Conservation (phyloP, 92 coral and sea anemone species). For the Epizoanthus rinbou region DNA sequence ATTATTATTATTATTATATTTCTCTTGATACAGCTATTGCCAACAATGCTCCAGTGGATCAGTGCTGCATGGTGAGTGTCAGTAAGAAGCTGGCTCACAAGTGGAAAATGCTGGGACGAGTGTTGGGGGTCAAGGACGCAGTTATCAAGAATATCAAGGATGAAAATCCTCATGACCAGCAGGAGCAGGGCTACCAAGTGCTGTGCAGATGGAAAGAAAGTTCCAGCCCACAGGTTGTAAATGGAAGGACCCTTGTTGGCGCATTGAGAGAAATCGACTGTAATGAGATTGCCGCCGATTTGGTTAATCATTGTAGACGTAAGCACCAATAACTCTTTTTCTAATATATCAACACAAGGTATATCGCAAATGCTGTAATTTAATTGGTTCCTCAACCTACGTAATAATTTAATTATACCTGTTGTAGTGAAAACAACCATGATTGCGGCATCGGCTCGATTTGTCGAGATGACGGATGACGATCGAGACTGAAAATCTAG, state of each 20-base stretch:
- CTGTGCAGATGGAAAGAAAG: constrained; percentile 9
- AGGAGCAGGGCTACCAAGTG: constrained; percentile 18
- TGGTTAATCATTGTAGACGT: neutral
- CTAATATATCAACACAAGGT: no score
- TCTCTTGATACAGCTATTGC: neutral
- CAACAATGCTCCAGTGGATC: constrained; percentile 15
- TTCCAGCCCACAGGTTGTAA: neutral
- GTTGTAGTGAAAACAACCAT: no score
- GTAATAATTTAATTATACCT: no score
- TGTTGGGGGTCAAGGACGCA: constrained; percentile 4
- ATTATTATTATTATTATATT: neutral
- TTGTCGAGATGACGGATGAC: no score
- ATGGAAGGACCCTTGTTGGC: neutral
- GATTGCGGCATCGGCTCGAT: no score
- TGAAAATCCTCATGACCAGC: constrained; percentile 16
- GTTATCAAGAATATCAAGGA: constrained; percentile 1
- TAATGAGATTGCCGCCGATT: neutral
- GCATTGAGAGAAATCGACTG: constrained; percentile 24
- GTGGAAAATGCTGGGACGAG: constrained; percentile 32
- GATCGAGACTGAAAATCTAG: no score
- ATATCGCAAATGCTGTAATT: no score
- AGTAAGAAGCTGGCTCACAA: constrained; percentile 3
- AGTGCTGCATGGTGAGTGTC: constrained; percentile 17
- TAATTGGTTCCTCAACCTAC: no score
- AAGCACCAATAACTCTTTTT: neutral